Evolutionary conservation across 1,140 invertebrate genomes (phyloP).

Genomic region (Asobara japonica): DNA sequence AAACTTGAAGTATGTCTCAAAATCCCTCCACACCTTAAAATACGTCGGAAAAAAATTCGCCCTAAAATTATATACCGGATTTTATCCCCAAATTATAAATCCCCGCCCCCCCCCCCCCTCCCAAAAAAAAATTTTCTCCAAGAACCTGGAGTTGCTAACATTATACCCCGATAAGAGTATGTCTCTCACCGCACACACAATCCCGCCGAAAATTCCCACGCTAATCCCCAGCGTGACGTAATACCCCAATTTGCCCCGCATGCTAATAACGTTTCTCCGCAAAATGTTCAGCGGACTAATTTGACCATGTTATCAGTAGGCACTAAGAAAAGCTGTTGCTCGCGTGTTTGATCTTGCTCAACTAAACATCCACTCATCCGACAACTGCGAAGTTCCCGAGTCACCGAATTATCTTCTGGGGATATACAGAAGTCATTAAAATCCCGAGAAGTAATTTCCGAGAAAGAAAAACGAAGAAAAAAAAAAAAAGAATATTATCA

Average conservation of each 20-base stretch:
- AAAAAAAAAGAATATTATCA: too few relatives aligned
- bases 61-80: background rate
- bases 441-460: conserved; percentile 3
- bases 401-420: background rate
- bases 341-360: background rate
- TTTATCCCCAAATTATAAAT: background rate
- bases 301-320: background rate
- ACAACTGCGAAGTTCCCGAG: background rate
- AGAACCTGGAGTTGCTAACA: background rate
- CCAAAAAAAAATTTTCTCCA: background rate
- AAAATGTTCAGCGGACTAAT: background rate
- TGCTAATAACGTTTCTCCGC: background rate
- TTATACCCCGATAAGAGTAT: background rate
- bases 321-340: background rate
- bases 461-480: background rate
- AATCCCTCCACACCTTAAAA: too few relatives aligned
- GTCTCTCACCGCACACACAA: background rate
- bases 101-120: too few relatives aligned
- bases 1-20: too few relatives aligned
- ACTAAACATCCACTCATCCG: background rate
- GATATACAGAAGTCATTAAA: background rate
- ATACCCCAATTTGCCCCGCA: background rate
- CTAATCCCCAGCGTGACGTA: background rate
- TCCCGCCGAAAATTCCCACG: background rate
- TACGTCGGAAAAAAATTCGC: background rate